Evolutionary conservation across 2,888 invertebrate species (phyloP), one percentile per base, ranked within the genome.

Genomic region (Zaprionus bogoriensis): DNA sequence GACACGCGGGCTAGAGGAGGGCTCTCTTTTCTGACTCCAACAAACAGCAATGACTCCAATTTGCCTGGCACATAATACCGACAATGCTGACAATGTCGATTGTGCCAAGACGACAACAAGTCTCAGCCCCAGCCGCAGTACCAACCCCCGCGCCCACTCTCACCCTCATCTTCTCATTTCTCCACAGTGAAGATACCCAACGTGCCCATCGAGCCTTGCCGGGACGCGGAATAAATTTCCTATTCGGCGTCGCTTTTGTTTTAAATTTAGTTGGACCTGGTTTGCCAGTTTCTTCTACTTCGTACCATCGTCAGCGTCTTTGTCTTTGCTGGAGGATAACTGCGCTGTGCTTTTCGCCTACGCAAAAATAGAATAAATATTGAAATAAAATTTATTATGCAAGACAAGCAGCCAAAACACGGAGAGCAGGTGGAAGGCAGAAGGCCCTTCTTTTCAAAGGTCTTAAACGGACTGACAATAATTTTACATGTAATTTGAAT

Each of bases 191-290:
- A n/a, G n/a, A n/a, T n/a, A n/a, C n/a, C n/a, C n/a, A n/a, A n/a
- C n/a, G n/a, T n/a, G 46, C 5, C 23, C 19, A 30, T 32, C 39
- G 44, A 25, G 44, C 57, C 27, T 22, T 58, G 7, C 36, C 7
- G 6, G 14, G 9, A 10, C 19, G 75, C 65, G 69, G 60, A 69
- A 70, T 79, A 82, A 79, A 81, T 82, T 74, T 81, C 82, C 80
- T 81, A 81, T 81, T 85, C 82, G 77, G 76, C 82, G 85, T 81
- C 85, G 85, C 80, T 81, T 81, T 81, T 83, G 80, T 81, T 81
- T 81, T 81, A 85, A 81, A 81, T 81, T 81, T 85, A 67, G 67
- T 63, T 68, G 73, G 65, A 63, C 55, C 60, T 61, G 42, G 50
- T n/a, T n/a, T n/a, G n/a, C n/a, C n/a, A n/a, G 66, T 62, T 58